A percentile compares a stretch with the other conserved stretches of the same genome.
These are phyloP conservation scores for Drosophila grimshawi DNA, from an alignment of 1,140 invertebrate genomes.

Conservation along the genomic window DNA sequence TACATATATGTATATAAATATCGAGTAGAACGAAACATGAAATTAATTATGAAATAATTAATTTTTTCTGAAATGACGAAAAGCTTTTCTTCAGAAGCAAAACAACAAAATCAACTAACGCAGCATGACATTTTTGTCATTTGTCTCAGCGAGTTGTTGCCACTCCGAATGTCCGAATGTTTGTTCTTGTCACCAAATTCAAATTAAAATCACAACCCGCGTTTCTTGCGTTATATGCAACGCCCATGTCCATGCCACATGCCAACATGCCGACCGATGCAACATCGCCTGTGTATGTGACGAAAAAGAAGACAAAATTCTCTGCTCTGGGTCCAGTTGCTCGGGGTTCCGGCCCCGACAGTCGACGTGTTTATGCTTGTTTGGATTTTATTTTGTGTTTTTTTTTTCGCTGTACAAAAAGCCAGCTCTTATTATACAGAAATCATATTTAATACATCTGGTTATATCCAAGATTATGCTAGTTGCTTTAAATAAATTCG, in stretches of 20 bases:
- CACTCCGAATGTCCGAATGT: slow-evolving; percentile 22
- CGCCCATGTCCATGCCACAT: slow-evolving; percentile 22
- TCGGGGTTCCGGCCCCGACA: slow-evolving; percentile 24
- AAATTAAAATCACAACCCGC: not conserved
- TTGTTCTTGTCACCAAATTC: slow-evolving; percentile 12
- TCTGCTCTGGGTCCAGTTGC: slow-evolving; percentile 8
- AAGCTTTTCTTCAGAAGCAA: slow-evolving; percentile 69
- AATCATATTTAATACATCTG: not conserved
- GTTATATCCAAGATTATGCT: not conserved
- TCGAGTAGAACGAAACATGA: slow-evolving; percentile 63
- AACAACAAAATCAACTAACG: slow-evolving; percentile 53
- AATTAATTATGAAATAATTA: slow-evolving; percentile 83
- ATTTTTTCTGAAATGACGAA: slow-evolving; percentile 70
- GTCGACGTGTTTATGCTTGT: slow-evolving; percentile 75
- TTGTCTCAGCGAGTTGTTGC: slow-evolving; percentile 6
- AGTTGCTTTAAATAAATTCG: not conserved
- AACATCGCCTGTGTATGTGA: slow-evolving; percentile 25
- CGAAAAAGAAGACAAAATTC: slow-evolving; percentile 47
- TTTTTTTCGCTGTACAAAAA: slow-evolving; percentile 67
- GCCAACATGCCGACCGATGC: slow-evolving; percentile 11
- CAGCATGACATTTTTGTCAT: slow-evolving; percentile 37
- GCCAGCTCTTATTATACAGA: slow-evolving; percentile 5
- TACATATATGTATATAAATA: slow-evolving; percentile 35
- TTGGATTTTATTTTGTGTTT: slow-evolving; percentile 69
- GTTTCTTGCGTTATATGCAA: slow-evolving; percentile 9